Evolutionary conservation across 2,113 vertebrate genomes (phyloP), one percentile per base, ranked within the genome.

Genomic region (Sialia sialis): DNA sequence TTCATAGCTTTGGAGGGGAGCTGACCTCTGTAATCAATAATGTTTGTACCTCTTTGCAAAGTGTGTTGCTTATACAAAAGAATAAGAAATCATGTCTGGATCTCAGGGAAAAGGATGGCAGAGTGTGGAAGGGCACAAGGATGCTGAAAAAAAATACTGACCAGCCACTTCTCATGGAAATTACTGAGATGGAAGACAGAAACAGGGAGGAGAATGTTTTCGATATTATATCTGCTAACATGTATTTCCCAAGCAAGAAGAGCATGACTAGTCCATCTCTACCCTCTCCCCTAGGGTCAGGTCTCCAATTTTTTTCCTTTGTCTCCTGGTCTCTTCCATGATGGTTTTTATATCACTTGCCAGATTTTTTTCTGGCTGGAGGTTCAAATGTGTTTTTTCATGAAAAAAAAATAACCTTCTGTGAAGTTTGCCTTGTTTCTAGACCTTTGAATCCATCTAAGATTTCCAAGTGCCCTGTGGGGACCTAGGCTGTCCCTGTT

Each of bases 201-300:
- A 75, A 52, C 4, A 81, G 8, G 6, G 4, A 39, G 34, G 23
- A 69, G 32, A 84, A 86, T n/a, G 7, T 52, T n/a, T 56, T 55
- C 51, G 16, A 38, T 60, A 38, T 4, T 30, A 1, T 19, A n/a
- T 39, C 43, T 60, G 36, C 15, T 43, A 30, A 55, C 0, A 0
- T 55, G 13, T 17, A 43, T 44, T 56, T 34, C 8, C 22, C 52
- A 76, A 3, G 12, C 3, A 72, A 64, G 68, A 52, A 51, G 12
- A 56, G 15, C 7, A 3, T 46, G 43, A 59, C 12, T 44, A 51
- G 22, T 32, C 29, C 44, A 41, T 32, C 13, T 74, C 5, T 74
- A 2, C 7, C 36, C 26, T 80, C 26, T 56, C 1, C 9, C 3
- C 6, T 27, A n/a, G 27, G 19, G 10, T 8, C 16, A 85, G 26